Base-by-base conservation (phyloP, 2,888 invertebrate species). In the Gerris lacustris region DNA sequence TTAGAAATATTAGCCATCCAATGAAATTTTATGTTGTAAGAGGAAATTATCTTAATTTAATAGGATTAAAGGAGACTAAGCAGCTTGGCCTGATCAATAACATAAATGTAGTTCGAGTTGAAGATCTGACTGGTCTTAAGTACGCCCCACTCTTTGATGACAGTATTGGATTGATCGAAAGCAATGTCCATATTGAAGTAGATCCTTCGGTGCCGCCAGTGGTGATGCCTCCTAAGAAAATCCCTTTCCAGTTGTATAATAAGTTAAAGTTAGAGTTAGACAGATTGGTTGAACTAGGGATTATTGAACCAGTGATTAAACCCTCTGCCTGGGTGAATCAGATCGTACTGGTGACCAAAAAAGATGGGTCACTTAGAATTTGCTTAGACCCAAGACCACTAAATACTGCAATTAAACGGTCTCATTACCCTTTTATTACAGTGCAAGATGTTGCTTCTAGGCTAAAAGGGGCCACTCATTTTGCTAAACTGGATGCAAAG, bases 341-440 rank as follows among this genome's bases (percentile, higher is more conserved):
- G 15, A 55, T 55, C 11, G 55, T 55, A 11, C 11, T 55, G 15
- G 55, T 55, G 15, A 15, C 9, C 11, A 55, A 55, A 55, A 9
- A 9, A 11, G 15, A 55, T 55, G 15, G 15, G 11, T 15, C 9
- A 66, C 9, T 66, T 31, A 9, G 68, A 2, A 47, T 68, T 6
- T 68, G 68, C 17, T 45, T 68, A 45, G 68, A 68, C 17, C 68
- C 68, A 5, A 44, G 68, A 47, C 68, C 68, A 1, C 68, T 68
- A 11, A 68, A 69, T 43, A 69, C 6, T 6, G 63, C 62, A 2
- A 62, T 69, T 31, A 18, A 31, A 6, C 17, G 69, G 31, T 31
- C 69, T 69, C 69, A 63, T 43, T 69, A 31, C 18, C 69, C 17
- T 7, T 43, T 63, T 6, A 44, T 63, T 9, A 69, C 62, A 43